Conservation (phyloP, 2,797 vertebrate species). For the Darevskia nairensis region DNA sequence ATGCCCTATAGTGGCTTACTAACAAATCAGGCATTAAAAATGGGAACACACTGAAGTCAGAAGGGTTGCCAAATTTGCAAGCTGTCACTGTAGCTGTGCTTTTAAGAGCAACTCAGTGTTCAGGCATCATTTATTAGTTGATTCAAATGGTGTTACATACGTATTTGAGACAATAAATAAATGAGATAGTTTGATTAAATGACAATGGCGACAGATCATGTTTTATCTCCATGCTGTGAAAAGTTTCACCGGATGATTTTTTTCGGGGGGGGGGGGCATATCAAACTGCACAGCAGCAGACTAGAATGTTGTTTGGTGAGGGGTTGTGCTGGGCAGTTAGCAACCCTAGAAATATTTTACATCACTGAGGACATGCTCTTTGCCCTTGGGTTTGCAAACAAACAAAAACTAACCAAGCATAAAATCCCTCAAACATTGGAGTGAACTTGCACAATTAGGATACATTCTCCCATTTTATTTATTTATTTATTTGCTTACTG, state of each 20-base stretch:
- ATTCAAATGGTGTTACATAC: not conserved
- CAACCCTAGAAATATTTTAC: not conserved
- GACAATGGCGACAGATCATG: not conserved
- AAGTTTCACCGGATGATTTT: not conserved
- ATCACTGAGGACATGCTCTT: not conserved
- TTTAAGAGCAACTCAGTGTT: not conserved
- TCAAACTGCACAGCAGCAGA: not conserved
- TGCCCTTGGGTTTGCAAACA: not conserved
- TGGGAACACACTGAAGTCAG: not conserved
- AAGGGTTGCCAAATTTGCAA: not conserved
- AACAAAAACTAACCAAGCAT: not conserved
- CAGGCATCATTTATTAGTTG: not conserved
- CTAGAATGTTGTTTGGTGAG: not conserved
- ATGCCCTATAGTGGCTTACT: not conserved
- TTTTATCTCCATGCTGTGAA: not conserved
- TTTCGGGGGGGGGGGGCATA: not conserved
- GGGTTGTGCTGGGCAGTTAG: not conserved
- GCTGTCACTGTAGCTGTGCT: not conserved
- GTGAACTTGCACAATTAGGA: not conserved
- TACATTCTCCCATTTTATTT: too few species aligned
- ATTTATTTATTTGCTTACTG: too few species aligned
- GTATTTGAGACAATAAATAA: not conserved
- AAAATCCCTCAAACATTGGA: not conserved
- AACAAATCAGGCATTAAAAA: not conserved
- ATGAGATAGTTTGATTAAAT: not conserved